Conservation (phyloP, 2,113 vertebrate species). For the Smithornis capensis region DNA sequence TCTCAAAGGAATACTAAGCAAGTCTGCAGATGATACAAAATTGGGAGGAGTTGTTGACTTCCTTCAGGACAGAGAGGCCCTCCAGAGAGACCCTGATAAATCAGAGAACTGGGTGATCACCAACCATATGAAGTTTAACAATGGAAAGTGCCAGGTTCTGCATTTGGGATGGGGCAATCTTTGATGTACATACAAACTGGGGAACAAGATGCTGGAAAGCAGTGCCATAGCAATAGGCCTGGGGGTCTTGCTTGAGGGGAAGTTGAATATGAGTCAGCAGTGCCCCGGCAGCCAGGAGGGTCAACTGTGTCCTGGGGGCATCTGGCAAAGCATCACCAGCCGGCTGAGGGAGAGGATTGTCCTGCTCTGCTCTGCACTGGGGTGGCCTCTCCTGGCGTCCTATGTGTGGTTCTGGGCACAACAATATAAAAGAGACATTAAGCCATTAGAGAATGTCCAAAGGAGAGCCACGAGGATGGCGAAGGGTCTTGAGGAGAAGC, state of each 20-base stretch:
- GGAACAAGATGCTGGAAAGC: not conserved
- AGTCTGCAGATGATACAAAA: not conserved
- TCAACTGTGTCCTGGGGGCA: not conserved
- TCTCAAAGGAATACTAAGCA: not conserved
- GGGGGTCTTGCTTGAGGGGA: not conserved
- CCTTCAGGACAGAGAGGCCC: not conserved
- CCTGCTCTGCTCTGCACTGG: not conserved
- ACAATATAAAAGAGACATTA: not conserved
- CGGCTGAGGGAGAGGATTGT: not conserved
- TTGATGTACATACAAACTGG: not conserved
- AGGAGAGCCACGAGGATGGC: not conserved
- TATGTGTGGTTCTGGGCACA: not conserved
- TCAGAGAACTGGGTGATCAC: not conserved
- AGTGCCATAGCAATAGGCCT: not conserved
- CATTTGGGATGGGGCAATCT: not conserved
- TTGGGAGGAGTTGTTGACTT: not conserved
- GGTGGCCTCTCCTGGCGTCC: not conserved
- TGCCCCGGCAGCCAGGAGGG: not conserved
- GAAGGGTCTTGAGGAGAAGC: not conserved
- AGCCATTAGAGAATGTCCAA: not conserved
- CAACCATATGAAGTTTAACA: not conserved
- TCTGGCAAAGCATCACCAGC: not conserved
- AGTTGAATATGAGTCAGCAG: not conserved
- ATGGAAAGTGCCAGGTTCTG: not conserved
- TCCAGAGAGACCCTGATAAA: not conserved